These are phyloP conservation scores for Eristalis arbustorum DNA, from an alignment of 2,888 invertebrate species.

Conservation along the genomic window DNA sequence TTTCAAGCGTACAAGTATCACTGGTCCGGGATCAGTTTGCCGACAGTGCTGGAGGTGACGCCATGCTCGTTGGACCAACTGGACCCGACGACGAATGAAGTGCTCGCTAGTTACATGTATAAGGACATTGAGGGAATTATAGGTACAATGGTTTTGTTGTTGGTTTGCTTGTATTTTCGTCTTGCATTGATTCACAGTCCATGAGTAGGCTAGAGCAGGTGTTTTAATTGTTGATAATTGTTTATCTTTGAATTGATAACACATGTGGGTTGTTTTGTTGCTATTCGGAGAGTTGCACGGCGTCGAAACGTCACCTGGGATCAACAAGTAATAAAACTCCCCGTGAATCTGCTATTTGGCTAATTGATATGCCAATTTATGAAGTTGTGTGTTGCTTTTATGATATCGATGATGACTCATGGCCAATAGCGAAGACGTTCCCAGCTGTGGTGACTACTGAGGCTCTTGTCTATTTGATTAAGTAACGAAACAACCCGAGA, in stretches of 20 bases:
- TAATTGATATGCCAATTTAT: not conserved
- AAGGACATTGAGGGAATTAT: slow-evolving; percentile 92
- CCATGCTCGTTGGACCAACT: slow-evolving; percentile 95
- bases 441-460: not conserved
- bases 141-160: slow-evolving; percentile 75
- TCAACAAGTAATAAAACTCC: not conserved
- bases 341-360: not conserved
- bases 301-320: not conserved
- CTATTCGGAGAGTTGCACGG: not conserved
- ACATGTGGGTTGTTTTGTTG: not conserved
- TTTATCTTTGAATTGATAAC: not conserved
- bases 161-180: not conserved
- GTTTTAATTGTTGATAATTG: not conserved
- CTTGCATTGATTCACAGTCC: slow-evolving; percentile 15
- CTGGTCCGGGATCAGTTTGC: slow-evolving; percentile 96
- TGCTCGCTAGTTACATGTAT: slow-evolving; percentile 91
- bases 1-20: slow-evolving; percentile 97
- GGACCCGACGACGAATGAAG: slow-evolving; percentile 91
- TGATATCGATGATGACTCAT: not conserved
- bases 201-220: slow-evolving; percentile 23
- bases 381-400: not conserved
- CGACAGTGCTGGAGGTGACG: slow-evolving; percentile 94
- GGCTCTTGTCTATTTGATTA: not conserved
- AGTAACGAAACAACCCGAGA: not conserved
- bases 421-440: not conserved